Evolutionary conservation across 1,140 invertebrate genomes (phyloP), one percentile per base, ranked within the genome.

Genomic region (Pseudomyrmex pallidus): DNA sequence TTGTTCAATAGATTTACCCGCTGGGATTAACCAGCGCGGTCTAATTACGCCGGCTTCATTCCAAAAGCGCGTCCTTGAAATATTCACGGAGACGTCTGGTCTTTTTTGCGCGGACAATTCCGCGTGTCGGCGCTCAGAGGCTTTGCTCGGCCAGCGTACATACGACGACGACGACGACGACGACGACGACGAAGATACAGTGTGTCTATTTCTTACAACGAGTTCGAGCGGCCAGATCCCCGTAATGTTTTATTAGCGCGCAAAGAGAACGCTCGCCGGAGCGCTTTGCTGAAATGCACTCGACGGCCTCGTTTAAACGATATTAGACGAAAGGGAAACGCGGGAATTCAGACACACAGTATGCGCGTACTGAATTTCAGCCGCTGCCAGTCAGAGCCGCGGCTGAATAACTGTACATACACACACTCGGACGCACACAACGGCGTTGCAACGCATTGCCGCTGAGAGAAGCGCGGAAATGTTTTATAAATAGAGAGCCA

Each of bases 171-270:
- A 62, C 9, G 13, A n/a, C 22, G 67, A 62, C 35, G 4, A 35
- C 5, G 35, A 20, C 20, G 54, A 56, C 12, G 12, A 8, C 8
- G 13, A 15, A 13, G 67, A 62, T 74, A 74, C 56, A 59, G 52
- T 9, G 22, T 12, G 15, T 52, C 17, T 8, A 52, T 57, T 78
- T 68, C 74, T 78, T 78, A 25, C 63, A 50, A 50, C 35, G 52
- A 48, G 64, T 17, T 74, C 22, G 35, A 62, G 7, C 50, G 22
- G 22, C 52, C 15, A 15, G 20, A 59, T 68, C 64, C 35, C 64
- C 5, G 66, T 80, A 70, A 78, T 70, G 52, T 78, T 70, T 78
- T 70, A 78, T 78, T 59, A 59, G 64, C 15, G 64, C 22, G 76
- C 54, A 70, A 78, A 70, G 74, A 76, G 35, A 35, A 4, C 5